Evolutionary conservation across 2,888 invertebrate genomes (phyloP), one percentile per base, ranked within the genome.

Genomic region (Drosophila barbarae): DNA sequence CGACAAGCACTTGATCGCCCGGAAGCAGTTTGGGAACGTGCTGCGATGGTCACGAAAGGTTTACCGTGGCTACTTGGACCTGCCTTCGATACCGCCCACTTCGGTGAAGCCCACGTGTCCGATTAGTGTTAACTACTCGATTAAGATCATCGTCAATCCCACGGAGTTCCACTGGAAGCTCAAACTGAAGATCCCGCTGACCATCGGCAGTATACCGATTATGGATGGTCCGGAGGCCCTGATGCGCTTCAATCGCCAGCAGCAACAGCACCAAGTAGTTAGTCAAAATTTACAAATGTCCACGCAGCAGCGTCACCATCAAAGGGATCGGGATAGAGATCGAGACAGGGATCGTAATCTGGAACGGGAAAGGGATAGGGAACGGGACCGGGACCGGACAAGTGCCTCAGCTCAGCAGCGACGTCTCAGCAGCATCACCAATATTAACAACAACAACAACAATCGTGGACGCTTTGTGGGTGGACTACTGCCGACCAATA

Each of bases 31-130:
- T 72, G 94, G 94, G 0, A 93, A 93, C 2, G 92, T 93, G 0
- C 90, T 91, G 5, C 91, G 91, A 1, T 91, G 92, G 70, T 90
- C 91, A 35, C 92, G 92, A 1, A 93, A 93, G 69, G 92, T 92
- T 50, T 94, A 93, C 90, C 91, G 91, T 54, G 91, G 94, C 68
- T 91, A 89, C 35, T 89, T 95, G 72, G 92, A 92, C 71, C 90
- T 95, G 63, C 95, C 95, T 0, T 92, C 94, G 9, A 90, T 95
- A 85, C 95, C 95, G 34, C 95, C 95, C 0, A 93, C 95, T 13
- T 94, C 94, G 89, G 91, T 94, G 28, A 91, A 92, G 63, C 93
- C 93, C 78, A 94, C 95, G 79, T 91, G 92, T 70, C 92, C 95
- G 50, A 95, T 95, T 76, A 93, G 93, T 87, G 90, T 95, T 77